Conservation (phyloP, 2,888 invertebrate genomes). For the Cremastinae sp. region DNA sequence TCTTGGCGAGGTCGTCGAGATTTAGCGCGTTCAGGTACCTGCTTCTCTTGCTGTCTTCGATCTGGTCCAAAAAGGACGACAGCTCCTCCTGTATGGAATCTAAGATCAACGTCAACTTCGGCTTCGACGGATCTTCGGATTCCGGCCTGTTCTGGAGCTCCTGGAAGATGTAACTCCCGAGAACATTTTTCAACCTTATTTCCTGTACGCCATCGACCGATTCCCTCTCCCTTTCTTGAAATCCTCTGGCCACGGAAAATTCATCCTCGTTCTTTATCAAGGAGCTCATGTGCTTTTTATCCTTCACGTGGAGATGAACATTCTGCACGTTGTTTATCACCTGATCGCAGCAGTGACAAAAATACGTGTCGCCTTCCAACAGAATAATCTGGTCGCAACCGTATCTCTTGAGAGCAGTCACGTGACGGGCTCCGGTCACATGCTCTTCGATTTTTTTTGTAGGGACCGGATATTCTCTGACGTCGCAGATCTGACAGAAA, state of each 20-base stretch:
- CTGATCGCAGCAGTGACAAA: slow-evolving; percentile 24
- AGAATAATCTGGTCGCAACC: slow-evolving; percentile 27
- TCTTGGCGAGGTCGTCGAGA: too few species aligned
- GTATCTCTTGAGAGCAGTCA: slow-evolving; percentile 7
- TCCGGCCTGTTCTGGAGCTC: too few species aligned
- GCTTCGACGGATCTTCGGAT: too few species aligned
- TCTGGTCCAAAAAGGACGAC: too few species aligned
- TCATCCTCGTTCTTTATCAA: background rate
- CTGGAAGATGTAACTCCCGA: too few species aligned
- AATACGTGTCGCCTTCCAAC: background rate
- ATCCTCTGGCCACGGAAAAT: background rate
- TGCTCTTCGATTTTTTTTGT: slow-evolving; percentile 34
- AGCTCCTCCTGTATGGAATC: too few species aligned
- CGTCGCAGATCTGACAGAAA: slow-evolving; percentile 46
- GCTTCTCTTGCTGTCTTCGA: too few species aligned
- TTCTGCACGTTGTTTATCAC: slow-evolving; percentile 4
- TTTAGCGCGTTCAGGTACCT: too few species aligned
- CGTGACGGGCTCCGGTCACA: slow-evolving; percentile 3
- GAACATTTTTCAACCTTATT: too few species aligned
- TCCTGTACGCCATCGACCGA: too few species aligned
- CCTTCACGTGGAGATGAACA: slow-evolving; percentile 34
- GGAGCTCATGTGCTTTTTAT: background rate
- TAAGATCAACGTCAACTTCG: too few species aligned
- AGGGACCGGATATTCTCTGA: background rate
- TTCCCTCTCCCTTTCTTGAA: background rate